A percentile compares a stretch with the other conserved stretches of the same genome.
phyloP scores from a whole-genome alignment of 2,888 invertebrate genomes.

The Epicampocera succincta region DNA sequence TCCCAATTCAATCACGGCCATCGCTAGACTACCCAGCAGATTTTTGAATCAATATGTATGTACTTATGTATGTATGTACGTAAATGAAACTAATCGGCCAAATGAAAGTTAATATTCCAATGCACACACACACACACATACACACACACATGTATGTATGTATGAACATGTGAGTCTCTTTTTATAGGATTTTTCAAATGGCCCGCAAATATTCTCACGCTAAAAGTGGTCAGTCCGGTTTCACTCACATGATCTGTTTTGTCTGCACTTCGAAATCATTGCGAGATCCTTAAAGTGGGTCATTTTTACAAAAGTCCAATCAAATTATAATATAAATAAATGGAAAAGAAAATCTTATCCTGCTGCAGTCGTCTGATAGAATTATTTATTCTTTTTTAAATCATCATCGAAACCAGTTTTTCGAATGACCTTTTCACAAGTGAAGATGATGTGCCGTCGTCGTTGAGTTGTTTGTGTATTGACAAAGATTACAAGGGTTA shows the following conservation, averaged over 20 bases:
- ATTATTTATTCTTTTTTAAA: neutral
- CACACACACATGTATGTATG: neutral
- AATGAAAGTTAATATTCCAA: neutral
- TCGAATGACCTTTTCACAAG: conserved; percentile 64
- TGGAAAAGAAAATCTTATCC: conserved; percentile 3
- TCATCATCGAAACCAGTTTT: conserved; percentile 55
- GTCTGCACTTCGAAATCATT: conserved; percentile 8
- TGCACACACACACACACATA: neutral
- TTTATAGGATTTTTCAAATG: neutral
- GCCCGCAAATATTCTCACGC: conserved; percentile 75
- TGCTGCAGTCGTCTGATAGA: neutral
- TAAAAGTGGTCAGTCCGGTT: conserved; percentile 79
- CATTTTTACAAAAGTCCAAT: conserved; percentile 46
- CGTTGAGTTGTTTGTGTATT: conserved; percentile 13
- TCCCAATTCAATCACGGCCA: too few species aligned
- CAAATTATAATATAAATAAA: conserved; percentile 16
- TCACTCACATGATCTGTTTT: conserved; percentile 35
- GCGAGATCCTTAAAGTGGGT: conserved; percentile 32
- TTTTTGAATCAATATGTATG: too few species aligned
- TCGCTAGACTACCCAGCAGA: neutral
- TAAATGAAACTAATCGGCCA: too few species aligned
- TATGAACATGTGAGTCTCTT: too few species aligned
- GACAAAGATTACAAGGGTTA: conserved; percentile 44
- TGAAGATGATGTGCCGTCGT: conserved; percentile 45
- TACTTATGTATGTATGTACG: too few species aligned